Evolutionary conservation across 1,140 invertebrate genomes (phyloP).

Genomic region (Apis dorsata): DNA sequence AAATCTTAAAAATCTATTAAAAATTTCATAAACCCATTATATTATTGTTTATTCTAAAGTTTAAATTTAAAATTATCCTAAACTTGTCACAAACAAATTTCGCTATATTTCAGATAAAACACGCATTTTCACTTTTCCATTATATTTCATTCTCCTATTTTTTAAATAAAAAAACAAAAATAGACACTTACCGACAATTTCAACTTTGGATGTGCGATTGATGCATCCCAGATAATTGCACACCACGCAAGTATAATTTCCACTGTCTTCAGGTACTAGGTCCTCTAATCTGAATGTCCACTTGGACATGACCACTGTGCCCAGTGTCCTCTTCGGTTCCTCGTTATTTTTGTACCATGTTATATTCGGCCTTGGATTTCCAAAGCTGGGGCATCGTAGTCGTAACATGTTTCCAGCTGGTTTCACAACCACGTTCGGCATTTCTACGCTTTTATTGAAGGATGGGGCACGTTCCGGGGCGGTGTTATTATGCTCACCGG

Average conservation of each 20-base stretch:
- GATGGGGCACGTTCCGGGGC: constrained; percentile 71
- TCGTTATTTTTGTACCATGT: constrained; percentile 89
- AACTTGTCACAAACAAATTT: neutral
- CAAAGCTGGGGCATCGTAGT: constrained; percentile 84
- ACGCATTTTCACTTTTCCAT: neutral
- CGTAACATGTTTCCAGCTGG: constrained; percentile 85
- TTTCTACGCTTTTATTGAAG: constrained; percentile 80
- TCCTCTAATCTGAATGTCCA: constrained; percentile 88
- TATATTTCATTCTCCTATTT: neutral
- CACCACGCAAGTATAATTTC: constrained; percentile 92
- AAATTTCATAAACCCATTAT: no score
- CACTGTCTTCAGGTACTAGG: constrained; percentile 87
- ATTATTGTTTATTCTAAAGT: no score
- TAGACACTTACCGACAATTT: constrained; percentile 85
- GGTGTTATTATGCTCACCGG: constrained; percentile 76
- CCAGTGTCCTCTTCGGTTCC: constrained; percentile 82
- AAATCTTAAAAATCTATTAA: no score
- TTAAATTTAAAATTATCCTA: neutral
- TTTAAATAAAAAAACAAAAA: neutral
- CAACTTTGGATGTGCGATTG: constrained; percentile 86
- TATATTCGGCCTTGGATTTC: constrained; percentile 88
- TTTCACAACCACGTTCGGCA: constrained; percentile 81
- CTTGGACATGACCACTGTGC: constrained; percentile 81
- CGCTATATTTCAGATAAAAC: neutral
- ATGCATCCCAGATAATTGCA: constrained; percentile 90